Conservation (phyloP, 2,797 vertebrate genomes). For the Danio tinwini region DNA sequence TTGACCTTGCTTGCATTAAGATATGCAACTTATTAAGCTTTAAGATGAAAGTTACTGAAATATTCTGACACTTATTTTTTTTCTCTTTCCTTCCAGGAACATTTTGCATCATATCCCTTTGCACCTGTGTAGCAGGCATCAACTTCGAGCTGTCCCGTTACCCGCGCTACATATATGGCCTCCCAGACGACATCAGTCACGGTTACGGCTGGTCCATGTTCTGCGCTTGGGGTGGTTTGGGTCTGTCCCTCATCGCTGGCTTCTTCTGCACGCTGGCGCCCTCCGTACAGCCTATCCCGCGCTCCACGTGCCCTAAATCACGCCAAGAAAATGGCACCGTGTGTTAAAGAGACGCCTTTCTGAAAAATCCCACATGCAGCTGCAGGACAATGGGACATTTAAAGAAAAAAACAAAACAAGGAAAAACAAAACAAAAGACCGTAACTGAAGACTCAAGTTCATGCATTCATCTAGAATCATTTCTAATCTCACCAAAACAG, state of each 20-base stretch:
- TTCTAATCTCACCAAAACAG: slow-evolving; percentile 51
- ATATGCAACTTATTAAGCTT: background rate
- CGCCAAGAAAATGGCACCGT: slow-evolving; percentile 98
- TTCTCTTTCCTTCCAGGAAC: slow-evolving; percentile 79
- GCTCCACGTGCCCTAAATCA: slow-evolving; percentile 96
- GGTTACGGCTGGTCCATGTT: slow-evolving; percentile 99
- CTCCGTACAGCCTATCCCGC: slow-evolving; percentile 94
- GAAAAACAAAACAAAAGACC: slow-evolving; percentile 5
- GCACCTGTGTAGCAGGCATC: slow-evolving; percentile 98
- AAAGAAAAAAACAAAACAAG: slow-evolving; percentile 8
- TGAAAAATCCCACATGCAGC: background rate
- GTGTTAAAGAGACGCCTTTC: slow-evolving; percentile 80
- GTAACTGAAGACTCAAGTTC: slow-evolving; percentile 38
- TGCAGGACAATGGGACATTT: slow-evolving; percentile 34
- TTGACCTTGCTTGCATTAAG: too few species aligned
- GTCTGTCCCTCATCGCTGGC: slow-evolving; percentile 96
- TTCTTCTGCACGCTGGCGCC: slow-evolving; percentile 99
- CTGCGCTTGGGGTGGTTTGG: slow-evolving; percentile 97
- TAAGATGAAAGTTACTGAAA: background rate
- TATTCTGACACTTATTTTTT: background rate
- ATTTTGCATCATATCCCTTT: slow-evolving; percentile 99
- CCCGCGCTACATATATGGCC: slow-evolving; percentile 92
- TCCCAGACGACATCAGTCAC: slow-evolving; percentile 96
- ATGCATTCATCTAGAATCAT: slow-evolving; percentile 55
- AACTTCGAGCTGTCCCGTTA: slow-evolving; percentile 99